Percentiles rank a stretch among this genome's conserved stretches.
These are phyloP conservation scores for Drosophila nigrodunni DNA, from an alignment of 1,140 invertebrate genomes.

Conservation along the genomic window DNA sequence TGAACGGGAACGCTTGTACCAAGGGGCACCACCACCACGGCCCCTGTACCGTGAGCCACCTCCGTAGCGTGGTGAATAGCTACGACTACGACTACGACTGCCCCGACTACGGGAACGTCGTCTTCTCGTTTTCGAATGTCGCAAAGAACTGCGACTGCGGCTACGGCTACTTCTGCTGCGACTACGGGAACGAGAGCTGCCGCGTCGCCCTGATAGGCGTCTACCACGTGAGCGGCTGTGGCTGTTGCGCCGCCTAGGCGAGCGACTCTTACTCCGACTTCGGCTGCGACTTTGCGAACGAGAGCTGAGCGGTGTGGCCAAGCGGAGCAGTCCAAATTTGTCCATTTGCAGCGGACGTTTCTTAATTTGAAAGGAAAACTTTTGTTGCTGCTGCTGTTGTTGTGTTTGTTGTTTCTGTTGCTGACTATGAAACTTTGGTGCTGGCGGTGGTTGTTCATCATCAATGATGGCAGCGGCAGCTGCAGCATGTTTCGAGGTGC, in stretches of 20 bases:
- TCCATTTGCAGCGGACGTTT: constrained; percentile 86
- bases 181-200: constrained; percentile 78
- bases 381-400: constrained; percentile 22
- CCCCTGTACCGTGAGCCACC: constrained; percentile 26
- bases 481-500: constrained; percentile 63
- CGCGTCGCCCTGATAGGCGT: constrained; percentile 10
- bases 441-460: constrained; percentile 21
- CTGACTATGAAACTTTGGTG: constrained; percentile 41
- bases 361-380: constrained; percentile 78
- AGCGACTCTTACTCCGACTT: constrained; percentile 49
- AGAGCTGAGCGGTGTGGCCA: constrained; percentile 85
- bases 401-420: constrained; percentile 15
- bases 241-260: constrained; percentile 8
- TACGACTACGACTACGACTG: constrained; percentile 54
- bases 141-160: constrained; percentile 72
- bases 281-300: constrained; percentile 84
- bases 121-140: constrained; percentile 20
- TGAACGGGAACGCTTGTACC: constrained; percentile 51
- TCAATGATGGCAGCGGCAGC: constrained; percentile 7
- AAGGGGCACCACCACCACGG: constrained; percentile 18
- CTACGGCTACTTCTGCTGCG: constrained; percentile 59
- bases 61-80: constrained; percentile 74
- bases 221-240: constrained; percentile 70
- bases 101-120: constrained; percentile 30
- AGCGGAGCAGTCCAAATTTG: constrained; percentile 88